phyloP scores from a whole-genome alignment of 1,140 invertebrate genomes.

The Steinernema khuongi region DNA sequence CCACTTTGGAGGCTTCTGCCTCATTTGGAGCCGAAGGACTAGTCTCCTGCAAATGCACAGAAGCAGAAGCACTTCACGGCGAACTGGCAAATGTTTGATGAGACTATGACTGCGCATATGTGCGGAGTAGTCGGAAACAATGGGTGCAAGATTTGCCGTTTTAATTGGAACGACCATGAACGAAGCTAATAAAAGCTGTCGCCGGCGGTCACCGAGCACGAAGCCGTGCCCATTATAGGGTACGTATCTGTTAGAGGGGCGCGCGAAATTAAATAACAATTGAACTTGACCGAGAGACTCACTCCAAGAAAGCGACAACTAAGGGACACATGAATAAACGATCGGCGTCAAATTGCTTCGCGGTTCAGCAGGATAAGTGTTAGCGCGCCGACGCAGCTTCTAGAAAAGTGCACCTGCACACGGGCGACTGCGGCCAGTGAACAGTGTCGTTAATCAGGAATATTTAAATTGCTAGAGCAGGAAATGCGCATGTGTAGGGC shows the following conservation, averaged over 20 bases:
- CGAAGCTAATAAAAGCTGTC: slow-evolving; percentile 2
- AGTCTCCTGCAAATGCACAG: no score
- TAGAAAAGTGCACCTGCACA: not conserved
- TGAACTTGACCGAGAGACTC: slow-evolving; percentile 4
- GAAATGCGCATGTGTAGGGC: not conserved
- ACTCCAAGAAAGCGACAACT: not conserved
- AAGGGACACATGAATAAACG: not conserved
- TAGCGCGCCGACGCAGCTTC: not conserved
- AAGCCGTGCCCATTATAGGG: slow-evolving; percentile 2
- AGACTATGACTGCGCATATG: no score
- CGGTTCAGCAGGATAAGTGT: not conserved
- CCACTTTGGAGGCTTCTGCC: no score
- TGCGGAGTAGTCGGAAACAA: not conserved
- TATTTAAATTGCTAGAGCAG: not conserved
- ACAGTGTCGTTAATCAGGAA: not conserved
- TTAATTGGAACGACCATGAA: slow-evolving; percentile 15
- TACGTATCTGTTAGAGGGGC: not conserved
- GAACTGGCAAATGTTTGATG: no score
- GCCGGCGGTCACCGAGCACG: not conserved
- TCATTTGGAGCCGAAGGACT: no score
- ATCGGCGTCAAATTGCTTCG: not conserved
- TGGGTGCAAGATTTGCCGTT: not conserved
- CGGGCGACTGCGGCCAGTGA: not conserved
- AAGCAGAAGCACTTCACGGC: no score
- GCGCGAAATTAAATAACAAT: not conserved